Conservation (phyloP, 2,113 vertebrate genomes). For the Pluvialis apricaria region DNA sequence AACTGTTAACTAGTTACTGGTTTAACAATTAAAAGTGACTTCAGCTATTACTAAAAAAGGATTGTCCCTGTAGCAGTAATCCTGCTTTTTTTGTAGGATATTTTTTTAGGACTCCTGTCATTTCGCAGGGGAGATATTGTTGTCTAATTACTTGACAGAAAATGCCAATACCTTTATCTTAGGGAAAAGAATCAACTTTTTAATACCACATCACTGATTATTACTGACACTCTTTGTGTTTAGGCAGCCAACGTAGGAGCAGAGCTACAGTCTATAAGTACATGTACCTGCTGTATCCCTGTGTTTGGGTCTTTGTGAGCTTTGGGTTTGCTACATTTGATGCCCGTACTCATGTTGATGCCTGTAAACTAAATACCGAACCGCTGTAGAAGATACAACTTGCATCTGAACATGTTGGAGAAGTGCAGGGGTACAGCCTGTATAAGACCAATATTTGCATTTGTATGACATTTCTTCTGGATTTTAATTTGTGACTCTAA, state of each 20-base stretch:
- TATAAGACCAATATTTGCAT: neutral
- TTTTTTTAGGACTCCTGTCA: neutral
- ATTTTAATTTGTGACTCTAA: neutral
- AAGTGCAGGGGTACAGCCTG: neutral
- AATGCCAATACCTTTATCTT: neutral
- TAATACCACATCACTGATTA: neutral
- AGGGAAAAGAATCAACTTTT: neutral
- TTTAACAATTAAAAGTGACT: neutral
- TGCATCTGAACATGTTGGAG: fast-evolving
- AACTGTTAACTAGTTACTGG: neutral
- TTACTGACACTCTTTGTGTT: neutral
- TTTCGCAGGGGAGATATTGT: neutral
- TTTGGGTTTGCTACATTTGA: neutral
- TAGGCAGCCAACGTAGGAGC: neutral
- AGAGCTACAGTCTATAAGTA: neutral
- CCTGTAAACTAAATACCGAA: neutral
- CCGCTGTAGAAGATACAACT: neutral
- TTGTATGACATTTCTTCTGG: neutral
- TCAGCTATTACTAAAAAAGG: neutral
- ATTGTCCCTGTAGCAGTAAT: neutral
- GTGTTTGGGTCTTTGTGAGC: neutral
- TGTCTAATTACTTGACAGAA: neutral
- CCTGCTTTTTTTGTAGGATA: neutral
- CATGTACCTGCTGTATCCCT: neutral
- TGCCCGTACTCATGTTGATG: neutral